Evolutionary conservation across 2,797 vertebrate genomes (phyloP).

Genomic region (Acipenser oxyrinchus): DNA sequence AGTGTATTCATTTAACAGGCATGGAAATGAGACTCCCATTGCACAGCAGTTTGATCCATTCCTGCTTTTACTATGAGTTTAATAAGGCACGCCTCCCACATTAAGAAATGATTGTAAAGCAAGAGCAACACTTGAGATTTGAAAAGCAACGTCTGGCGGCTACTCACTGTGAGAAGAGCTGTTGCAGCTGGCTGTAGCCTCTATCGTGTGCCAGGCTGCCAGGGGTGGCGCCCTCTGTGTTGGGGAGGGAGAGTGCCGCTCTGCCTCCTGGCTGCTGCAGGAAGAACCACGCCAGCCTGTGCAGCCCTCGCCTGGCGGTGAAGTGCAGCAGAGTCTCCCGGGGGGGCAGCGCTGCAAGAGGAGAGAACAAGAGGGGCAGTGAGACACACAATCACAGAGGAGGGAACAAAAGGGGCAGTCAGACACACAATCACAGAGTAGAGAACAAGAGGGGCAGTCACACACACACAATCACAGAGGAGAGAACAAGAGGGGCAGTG

Average conservation of each 20-base stretch:
- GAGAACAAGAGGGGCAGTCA: neutral
- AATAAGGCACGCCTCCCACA: too few relatives aligned
- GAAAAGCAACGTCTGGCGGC: neutral
- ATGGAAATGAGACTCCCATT: too few relatives aligned
- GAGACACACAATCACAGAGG: too few relatives aligned
- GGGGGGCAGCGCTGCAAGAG: constrained; percentile 62
- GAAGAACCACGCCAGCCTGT: constrained; percentile 70
- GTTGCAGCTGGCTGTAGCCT: constrained; percentile 64
- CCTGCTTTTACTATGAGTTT: too few relatives aligned
- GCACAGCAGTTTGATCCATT: too few relatives aligned
- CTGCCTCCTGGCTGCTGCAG: constrained; percentile 78
- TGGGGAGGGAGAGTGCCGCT: constrained; percentile 68
- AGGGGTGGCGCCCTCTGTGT: constrained; percentile 80
- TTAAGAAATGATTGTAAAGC: too few relatives aligned
- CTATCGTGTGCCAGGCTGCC: constrained; percentile 65
- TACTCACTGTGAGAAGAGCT: constrained; percentile 73
- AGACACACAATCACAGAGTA: neutral
- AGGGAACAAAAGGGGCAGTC: too few relatives aligned
- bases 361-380: constrained; percentile 5
- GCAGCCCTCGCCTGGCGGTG: constrained; percentile 79
- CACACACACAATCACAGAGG: neutral
- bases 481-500: neutral
- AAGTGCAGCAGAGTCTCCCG: constrained; percentile 92
- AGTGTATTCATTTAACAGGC: too few relatives aligned
- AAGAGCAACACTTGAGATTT: too few relatives aligned